These are phyloP conservation scores for Drosophila dunni DNA, from an alignment of 1,140 invertebrate species.

Conservation along the genomic window DNA sequence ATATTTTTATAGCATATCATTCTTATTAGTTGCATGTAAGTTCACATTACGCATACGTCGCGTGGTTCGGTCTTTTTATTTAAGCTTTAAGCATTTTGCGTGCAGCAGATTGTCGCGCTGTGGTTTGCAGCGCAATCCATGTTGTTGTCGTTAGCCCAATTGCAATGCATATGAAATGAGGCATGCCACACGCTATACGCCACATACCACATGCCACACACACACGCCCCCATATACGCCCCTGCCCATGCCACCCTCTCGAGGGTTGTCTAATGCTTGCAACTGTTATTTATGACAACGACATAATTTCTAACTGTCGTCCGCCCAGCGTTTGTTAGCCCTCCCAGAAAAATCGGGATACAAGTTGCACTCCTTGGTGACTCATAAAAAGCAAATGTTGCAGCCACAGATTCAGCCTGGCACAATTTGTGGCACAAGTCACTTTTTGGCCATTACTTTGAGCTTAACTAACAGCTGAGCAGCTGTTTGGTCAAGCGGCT, in stretches of 20 bases:
- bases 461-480: neutral
- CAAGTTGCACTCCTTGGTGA: slow-evolving; percentile 44
- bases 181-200: slow-evolving; percentile 16
- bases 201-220: slow-evolving; percentile 11
- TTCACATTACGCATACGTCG: slow-evolving; percentile 60
- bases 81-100: slow-evolving; percentile 55
- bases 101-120: slow-evolving; percentile 52
- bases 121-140: slow-evolving; percentile 15
- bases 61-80: slow-evolving; percentile 45
- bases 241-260: slow-evolving; percentile 1
- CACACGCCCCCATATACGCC: neutral
- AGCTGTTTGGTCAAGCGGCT: neutral
- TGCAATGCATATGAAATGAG: slow-evolving; percentile 66
- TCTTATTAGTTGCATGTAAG: slow-evolving; percentile 35
- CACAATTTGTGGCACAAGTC: slow-evolving; percentile 14
- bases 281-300: slow-evolving; percentile 72
- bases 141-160: slow-evolving; percentile 62
- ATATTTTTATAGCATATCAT: neutral
- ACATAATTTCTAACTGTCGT: slow-evolving; percentile 15
- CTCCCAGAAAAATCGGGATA: neutral
- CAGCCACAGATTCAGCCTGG: slow-evolving; percentile 29
- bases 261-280: slow-evolving; percentile 47
- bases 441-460: slow-evolving; percentile 10
- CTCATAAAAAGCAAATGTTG: slow-evolving; percentile 58
- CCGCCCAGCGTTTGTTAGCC: neutral